Evolutionary conservation across 2,888 invertebrate species (phyloP).

Genomic region (Drepana falcataria): DNA sequence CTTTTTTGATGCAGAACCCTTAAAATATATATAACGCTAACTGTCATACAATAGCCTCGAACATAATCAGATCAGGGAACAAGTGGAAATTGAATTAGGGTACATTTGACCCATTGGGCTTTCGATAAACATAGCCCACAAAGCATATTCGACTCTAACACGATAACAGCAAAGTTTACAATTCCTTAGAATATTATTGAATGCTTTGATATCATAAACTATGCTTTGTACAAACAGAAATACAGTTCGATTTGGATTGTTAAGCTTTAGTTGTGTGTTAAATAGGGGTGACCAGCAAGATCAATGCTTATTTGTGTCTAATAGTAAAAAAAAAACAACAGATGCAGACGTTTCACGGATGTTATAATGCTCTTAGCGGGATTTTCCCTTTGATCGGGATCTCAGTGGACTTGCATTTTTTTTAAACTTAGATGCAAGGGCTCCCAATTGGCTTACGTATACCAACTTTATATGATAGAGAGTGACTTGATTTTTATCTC

Average conservation of each 20-base stretch:
- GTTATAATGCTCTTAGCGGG: conserved; percentile 74
- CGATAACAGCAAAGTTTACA: conserved; percentile 11
- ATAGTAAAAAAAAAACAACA: conserved; percentile 76
- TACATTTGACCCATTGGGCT: conserved; percentile 57
- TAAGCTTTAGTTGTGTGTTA: conserved; percentile 9
- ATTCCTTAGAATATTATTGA: conserved; percentile 9
- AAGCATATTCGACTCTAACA: conserved; percentile 14
- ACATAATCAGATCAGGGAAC: conserved; percentile 67
- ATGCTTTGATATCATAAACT: background rate
- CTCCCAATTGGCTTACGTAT: conserved; percentile 41
- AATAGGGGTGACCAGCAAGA: conserved; percentile 51
- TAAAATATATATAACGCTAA: conserved; percentile 22
- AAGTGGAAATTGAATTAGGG: conserved; percentile 72
- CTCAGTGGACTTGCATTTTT: background rate
- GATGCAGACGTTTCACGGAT: conserved; percentile 77
- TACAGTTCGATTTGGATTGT: conserved; percentile 13
- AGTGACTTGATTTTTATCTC: conserved; percentile 38
- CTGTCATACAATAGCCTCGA: conserved; percentile 54
- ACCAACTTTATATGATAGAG: conserved; percentile 25
- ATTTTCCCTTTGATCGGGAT: conserved; percentile 70
- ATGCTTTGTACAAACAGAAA: background rate
- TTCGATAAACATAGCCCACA: conserved; percentile 3
- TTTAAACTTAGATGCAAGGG: background rate
- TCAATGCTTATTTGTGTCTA: conserved; percentile 74
- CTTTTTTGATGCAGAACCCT: no score